phyloP scores from a whole-genome alignment of 2,797 vertebrate species.

The Onychomys leucogaster region DNA sequence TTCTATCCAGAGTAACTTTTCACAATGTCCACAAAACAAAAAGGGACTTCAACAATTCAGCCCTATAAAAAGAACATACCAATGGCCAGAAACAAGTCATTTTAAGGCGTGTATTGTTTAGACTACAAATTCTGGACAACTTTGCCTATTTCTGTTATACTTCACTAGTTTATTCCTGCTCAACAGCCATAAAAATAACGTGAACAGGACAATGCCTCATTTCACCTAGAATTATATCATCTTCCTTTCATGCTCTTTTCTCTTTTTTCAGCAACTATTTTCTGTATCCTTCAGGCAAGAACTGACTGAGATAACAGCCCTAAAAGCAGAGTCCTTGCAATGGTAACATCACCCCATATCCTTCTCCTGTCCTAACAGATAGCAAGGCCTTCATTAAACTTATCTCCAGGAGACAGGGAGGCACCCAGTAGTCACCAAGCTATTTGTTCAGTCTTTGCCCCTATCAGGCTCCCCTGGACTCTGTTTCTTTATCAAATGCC shows the following conservation, averaged over 20 bases:
- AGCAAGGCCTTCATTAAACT: slow-evolving; percentile 80
- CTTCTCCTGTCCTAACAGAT: slow-evolving; percentile 46
- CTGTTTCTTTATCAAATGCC: slow-evolving; percentile 79
- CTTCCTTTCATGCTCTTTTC: not conserved
- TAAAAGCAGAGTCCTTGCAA: not conserved
- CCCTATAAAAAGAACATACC: slow-evolving; percentile 27
- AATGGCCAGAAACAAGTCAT: slow-evolving; percentile 8
- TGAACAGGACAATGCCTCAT: slow-evolving; percentile 68
- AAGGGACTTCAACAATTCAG: not conserved
- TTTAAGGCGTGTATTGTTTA: slow-evolving; percentile 58
- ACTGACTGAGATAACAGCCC: slow-evolving; percentile 45
- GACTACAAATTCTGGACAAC: slow-evolving; percentile 57
- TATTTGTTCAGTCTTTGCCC: slow-evolving; percentile 55
- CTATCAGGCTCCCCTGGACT: slow-evolving; percentile 55
- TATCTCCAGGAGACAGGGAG: slow-evolving; percentile 77
- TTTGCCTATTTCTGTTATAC: slow-evolving; percentile 48
- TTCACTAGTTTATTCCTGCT: slow-evolving; percentile 68
- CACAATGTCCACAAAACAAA: not conserved
- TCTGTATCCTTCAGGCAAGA: slow-evolving; percentile 58
- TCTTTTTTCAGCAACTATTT: slow-evolving; percentile 40
- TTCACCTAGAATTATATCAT: slow-evolving; percentile 64
- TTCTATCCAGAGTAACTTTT: slow-evolving; percentile 14
- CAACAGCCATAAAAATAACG: slow-evolving; percentile 69
- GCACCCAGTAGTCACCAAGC: slow-evolving; percentile 66
- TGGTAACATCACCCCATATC: slow-evolving; percentile 39